Evolutionary conservation across 2,113 vertebrate genomes (phyloP), one percentile per base, ranked within the genome.

Genomic region (Austrofundulus limnaeus): DNA sequence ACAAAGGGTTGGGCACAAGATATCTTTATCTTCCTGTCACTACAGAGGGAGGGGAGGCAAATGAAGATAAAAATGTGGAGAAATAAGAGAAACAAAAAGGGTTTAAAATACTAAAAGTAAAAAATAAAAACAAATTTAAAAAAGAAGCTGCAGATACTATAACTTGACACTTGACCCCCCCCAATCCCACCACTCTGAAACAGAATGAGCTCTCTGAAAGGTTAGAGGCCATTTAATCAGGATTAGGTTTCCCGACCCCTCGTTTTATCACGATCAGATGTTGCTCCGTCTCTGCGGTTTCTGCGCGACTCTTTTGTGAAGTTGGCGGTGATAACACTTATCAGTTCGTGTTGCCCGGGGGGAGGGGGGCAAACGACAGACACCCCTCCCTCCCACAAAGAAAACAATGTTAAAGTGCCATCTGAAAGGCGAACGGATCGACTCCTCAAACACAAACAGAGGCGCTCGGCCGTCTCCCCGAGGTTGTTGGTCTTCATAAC

Each of bases 231-330:
- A 70, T 73, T 82, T 85, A 87, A 88, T 90, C 87, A 87, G 88
- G 73, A 71, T 77, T 72, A 65, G 80, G 55, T 69, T 84, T 88
- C 77, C 63, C 81, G 82, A 84, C 78, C 77, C 47, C 15, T 56
- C 65, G 24, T 80, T 85, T 88, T 89, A 87, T 91, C 90, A 72
- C 54, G 72, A 82, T 85, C 79, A 75, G 58, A 68, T 54, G 55
- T 59, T 62, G 11, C 66, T 62, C 68, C 24, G 73, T 77, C 47
- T 73, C 67, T 20, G 58, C 43, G 53, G 58, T 66, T 25, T 72
- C 39, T 66, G 53, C 49, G 16, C 60, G 25, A 42, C 21, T 52
- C 39, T 72, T 15, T 70, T 51, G 79, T 82, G 64, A 65, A 72
- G 66, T 62, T 52, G n/a, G 72, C 66, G 38, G 60, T 71, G 79